Conservation (phyloP, 1,140 invertebrate species). For the Zaprionus nigranus region DNA sequence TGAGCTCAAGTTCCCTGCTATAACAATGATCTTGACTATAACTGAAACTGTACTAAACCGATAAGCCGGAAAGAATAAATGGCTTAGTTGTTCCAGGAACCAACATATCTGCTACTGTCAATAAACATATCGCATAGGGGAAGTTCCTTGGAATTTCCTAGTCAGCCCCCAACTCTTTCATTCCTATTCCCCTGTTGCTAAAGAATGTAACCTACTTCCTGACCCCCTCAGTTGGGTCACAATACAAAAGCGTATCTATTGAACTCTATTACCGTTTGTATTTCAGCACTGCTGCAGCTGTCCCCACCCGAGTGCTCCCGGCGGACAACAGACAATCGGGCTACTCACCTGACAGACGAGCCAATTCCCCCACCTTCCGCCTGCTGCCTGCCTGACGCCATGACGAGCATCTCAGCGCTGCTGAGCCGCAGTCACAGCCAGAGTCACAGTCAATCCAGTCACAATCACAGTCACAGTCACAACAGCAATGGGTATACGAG, state of each 20-base stretch:
- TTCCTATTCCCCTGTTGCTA: neutral
- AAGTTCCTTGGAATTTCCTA: neutral
- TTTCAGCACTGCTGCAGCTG: conserved; percentile 53
- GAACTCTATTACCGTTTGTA: conserved; percentile 70
- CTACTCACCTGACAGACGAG: conserved; percentile 55
- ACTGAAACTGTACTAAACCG: neutral
- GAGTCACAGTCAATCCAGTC: conserved; percentile 42
- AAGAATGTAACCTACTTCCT: neutral
- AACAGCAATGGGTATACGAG: conserved; percentile 61
- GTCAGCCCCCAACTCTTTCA: neutral
- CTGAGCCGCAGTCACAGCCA: conserved; percentile 68
- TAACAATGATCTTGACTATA: neutral
- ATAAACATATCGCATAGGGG: neutral
- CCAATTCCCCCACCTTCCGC: neutral
- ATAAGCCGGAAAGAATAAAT: neutral
- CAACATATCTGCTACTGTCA: neutral
- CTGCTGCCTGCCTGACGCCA: conserved; percentile 9
- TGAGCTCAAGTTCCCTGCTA: too few relatives aligned
- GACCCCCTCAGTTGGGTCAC: neutral
- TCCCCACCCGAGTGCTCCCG: conserved; percentile 7
- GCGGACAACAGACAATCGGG: conserved; percentile 42
- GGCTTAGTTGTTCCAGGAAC: neutral
- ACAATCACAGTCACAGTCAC: conserved; percentile 60
- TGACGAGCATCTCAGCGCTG: conserved; percentile 73
- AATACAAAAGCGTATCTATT: conserved; percentile 76